Evolutionary conservation across 2,113 vertebrate species (phyloP), one percentile per base, ranked within the genome.

Genomic region (Holacanthus passer): DNA sequence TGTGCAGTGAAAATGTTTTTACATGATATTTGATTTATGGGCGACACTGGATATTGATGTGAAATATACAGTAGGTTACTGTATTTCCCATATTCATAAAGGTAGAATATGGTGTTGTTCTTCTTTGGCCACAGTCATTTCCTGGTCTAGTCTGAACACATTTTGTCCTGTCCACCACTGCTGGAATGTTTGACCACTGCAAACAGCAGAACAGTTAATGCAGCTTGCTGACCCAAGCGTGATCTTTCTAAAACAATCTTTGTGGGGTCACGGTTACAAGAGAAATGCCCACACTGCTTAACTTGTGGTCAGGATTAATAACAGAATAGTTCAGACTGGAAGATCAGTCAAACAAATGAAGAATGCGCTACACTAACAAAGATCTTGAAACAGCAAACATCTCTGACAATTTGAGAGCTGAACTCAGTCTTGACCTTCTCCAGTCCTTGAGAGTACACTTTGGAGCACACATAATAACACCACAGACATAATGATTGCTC

Each of bases 171-270:
- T 47, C 63, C 71, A 45, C 68, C 35, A 41, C 39, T 31, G 52
- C 66, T 10, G 83, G 89, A 88, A 91, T 89, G 86, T 86, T 88
- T 87, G 82, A 87, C 82, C 74, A 77, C 67, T 59, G 83, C 79
- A 83, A 88, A 85, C 73, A 66, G 67, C 83, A 58, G 3, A 84
- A 58, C 62, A 29, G 48, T 45, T 81, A 64, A 85, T 73, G 79
- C 82, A 78, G 69, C 37, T 53, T 70, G 86, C 85, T 90, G 85
- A 88, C 80, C 82, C 66, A 58, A 76, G 82, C 64, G 6, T 55
- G 58, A 31, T 55, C 82, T 73, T 77, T 81, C 52, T 41, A 56
- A 87, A 93, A 83, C 83, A 65, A 74, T 74, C 73, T 64, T 43
- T 53, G 73, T 31, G 65, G 71, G 73, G 80, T 76, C 78, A 70